Evolutionary conservation across 2,113 vertebrate species (phyloP).

Genomic region (Crotalus horridus): DNA sequence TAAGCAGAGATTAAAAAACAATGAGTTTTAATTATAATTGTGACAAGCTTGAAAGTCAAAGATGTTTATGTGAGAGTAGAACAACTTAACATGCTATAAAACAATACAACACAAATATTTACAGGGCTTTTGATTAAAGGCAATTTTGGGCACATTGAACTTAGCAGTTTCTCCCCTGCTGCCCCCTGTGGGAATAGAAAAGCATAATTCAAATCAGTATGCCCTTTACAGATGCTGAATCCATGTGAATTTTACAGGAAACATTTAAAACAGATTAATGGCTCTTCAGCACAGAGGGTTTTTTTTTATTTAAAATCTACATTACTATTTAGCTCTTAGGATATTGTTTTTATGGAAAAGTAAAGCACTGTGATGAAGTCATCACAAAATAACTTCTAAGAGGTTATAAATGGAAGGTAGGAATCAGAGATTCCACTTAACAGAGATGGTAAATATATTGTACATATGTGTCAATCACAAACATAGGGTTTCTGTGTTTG

Average conservation of each 20-base stretch:
- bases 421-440: not conserved
- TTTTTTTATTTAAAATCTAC: constrained; percentile 5
- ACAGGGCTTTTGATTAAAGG: not conserved
- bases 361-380: not conserved
- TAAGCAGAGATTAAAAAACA: not conserved
- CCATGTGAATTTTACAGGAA: not conserved
- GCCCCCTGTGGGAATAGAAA: not conserved
- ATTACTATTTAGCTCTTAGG: not conserved
- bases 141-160: not conserved
- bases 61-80: not conserved
- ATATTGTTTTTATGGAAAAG: not conserved
- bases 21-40: not conserved
- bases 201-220: not conserved
- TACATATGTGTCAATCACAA: not conserved
- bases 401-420: not conserved
- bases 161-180: not conserved
- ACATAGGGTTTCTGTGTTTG: not conserved
- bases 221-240: not conserved
- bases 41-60: not conserved
- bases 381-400: not conserved
- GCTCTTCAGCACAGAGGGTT: not conserved
- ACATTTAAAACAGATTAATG: not conserved
- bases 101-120: not conserved
- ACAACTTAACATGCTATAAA: not conserved
- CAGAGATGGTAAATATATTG: not conserved